These are phyloP conservation scores for Polyodon spathula DNA, from an alignment of 2,113 vertebrate genomes.

Conservation along the genomic window DNA sequence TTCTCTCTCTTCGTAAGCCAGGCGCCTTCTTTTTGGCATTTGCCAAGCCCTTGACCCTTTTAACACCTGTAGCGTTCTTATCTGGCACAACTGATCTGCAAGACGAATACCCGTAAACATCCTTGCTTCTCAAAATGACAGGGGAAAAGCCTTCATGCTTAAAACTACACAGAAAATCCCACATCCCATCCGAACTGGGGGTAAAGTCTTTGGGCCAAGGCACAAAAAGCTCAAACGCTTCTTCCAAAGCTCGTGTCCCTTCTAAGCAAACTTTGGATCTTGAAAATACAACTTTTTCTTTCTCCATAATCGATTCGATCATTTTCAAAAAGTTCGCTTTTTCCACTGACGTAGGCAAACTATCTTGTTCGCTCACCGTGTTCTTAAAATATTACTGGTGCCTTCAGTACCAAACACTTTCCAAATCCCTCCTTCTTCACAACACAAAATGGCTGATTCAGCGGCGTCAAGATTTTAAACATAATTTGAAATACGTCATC, in stretches of 20 bases:
- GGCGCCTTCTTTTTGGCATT: neutral
- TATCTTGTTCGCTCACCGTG: no score
- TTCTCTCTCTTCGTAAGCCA: neutral
- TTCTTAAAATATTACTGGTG: no score
- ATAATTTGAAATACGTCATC: slow-evolving; percentile 1
- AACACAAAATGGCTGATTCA: neutral
- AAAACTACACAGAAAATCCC: slow-evolving; percentile 2
- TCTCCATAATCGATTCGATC: neutral
- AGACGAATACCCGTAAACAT: slow-evolving; percentile 4
- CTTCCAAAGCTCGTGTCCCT: slow-evolving; percentile 1
- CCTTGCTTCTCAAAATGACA: slow-evolving; percentile 3
- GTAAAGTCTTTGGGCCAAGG: neutral
- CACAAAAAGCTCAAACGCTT: slow-evolving; percentile 1
- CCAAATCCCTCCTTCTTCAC: neutral
- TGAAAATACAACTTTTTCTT: slow-evolving; percentile 5
- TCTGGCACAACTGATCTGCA: slow-evolving; percentile 1
- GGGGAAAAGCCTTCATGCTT: slow-evolving; percentile 4
- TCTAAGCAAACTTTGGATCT: neutral
- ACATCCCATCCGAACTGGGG: neutral
- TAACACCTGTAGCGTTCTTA: neutral
- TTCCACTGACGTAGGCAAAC: neutral
- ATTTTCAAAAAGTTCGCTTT: neutral
- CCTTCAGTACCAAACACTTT: neutral
- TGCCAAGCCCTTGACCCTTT: neutral
- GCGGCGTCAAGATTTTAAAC: neutral